Conservation (phyloP, 2,888 invertebrate species). For the Leucozona laternaria region DNA sequence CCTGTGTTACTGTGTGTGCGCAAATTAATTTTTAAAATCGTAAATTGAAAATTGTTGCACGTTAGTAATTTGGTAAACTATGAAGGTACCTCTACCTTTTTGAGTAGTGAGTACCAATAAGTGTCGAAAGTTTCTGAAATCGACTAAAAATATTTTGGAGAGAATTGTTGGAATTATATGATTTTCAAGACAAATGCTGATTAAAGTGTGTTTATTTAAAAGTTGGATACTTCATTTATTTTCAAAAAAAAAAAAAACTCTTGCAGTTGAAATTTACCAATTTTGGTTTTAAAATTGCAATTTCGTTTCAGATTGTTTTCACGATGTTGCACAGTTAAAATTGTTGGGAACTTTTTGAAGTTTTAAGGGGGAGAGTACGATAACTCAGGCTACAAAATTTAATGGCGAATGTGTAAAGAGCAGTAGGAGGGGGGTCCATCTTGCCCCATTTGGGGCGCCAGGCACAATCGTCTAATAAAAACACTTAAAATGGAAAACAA, state of each 20-base stretch:
- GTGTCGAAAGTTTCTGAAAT: constrained; percentile 15
- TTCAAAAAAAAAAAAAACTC: not conserved
- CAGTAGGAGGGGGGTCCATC: no score
- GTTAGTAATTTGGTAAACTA: constrained; percentile 17
- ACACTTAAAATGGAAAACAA: no score
- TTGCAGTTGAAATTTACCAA: not conserved
- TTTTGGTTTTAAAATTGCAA: not conserved
- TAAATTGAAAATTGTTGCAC: constrained; percentile 21
- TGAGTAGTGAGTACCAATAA: no score
- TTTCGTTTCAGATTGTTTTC: not conserved
- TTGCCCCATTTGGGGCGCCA: no score
- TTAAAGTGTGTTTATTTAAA: not conserved
- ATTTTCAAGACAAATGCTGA: not conserved
- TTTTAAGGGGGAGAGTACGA: no score
- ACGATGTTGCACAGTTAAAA: no score
- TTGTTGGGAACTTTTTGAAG: not conserved
- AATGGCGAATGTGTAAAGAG: no score
- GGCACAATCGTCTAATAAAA: no score
- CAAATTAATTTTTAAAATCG: constrained; percentile 43
- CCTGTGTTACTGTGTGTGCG: not conserved
- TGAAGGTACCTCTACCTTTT: no score
- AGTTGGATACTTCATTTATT: not conserved
- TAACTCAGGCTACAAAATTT: no score
- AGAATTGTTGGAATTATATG: constrained; percentile 2
- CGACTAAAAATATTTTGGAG: not conserved